These are phyloP conservation scores for Melanerpes aurifrons DNA, from an alignment of 2,113 vertebrate species.

Conservation along the genomic window DNA sequence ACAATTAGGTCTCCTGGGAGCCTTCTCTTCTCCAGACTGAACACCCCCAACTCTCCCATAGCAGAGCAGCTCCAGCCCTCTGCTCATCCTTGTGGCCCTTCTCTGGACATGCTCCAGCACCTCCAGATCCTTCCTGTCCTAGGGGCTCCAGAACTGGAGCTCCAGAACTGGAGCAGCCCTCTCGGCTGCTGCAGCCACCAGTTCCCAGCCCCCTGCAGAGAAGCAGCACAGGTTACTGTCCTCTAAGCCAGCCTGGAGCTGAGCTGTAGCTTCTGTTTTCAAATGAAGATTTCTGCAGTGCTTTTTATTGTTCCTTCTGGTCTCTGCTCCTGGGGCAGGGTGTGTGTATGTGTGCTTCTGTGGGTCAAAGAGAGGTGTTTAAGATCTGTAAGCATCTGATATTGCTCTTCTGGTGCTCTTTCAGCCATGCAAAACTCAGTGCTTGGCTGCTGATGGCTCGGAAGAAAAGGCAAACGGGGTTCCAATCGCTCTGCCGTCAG, in stretches of 20 bases:
- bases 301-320: background rate
- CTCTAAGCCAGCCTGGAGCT: background rate
- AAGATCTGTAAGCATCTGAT: background rate
- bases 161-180: background rate
- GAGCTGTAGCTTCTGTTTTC: background rate
- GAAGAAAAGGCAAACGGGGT: background rate
- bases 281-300: background rate
- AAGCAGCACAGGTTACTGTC: background rate
- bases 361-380: background rate
- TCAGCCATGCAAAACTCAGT: background rate
- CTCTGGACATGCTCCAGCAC: too few species aligned
- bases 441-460: background rate
- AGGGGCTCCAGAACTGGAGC: too few species aligned
- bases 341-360: background rate
- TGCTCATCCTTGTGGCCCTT: too few species aligned
- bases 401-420: background rate
- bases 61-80: too few species aligned
- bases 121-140: too few species aligned
- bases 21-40: too few species aligned
- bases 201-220: background rate
- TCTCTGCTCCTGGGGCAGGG: background rate
- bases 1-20: too few species aligned
- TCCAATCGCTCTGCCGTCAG: background rate
- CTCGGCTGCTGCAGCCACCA: background rate
- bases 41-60: too few species aligned